Evolutionary conservation across 2,113 vertebrate species (phyloP).

Genomic region (Clarias gariepinus): DNA sequence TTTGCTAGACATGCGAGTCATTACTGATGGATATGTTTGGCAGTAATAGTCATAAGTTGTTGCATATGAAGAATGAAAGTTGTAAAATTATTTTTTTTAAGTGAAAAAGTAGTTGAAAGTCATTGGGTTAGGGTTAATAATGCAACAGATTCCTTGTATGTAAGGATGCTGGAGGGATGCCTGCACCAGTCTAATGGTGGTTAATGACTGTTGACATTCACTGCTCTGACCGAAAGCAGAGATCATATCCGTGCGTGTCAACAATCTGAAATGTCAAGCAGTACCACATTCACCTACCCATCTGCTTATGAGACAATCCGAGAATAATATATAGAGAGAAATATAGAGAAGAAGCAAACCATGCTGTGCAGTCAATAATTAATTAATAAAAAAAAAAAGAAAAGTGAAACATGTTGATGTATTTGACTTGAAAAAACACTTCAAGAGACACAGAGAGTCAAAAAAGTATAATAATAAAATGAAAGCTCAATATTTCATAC

Average conservation of each 20-base stretch:
- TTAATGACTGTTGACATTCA: slow-evolving; percentile 41
- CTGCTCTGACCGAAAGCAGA: slow-evolving; percentile 35
- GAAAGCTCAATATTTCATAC: not conserved
- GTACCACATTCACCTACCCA: slow-evolving; percentile 53
- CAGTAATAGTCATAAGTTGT: not conserved
- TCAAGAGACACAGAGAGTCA: not conserved
- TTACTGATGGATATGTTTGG: slow-evolving; percentile 14
- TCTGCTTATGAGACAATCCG: slow-evolving; percentile 30
- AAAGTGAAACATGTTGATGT: no score
- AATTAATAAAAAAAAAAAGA: not conserved
- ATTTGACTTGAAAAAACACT: not conserved
- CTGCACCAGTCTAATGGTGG: not conserved
- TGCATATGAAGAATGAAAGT: not conserved
- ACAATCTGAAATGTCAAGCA: slow-evolving; percentile 47
- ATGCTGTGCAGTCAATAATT: not conserved
- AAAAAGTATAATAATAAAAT: not conserved
- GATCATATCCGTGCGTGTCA: slow-evolving; percentile 39
- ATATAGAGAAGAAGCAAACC: not conserved
- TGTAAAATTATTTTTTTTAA: not conserved
- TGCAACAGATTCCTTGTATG: not conserved
- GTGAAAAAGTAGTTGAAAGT: not conserved
- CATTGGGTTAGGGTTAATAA: not conserved
- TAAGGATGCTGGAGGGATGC: slow-evolving; percentile 22
- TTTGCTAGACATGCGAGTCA: slow-evolving; percentile 4
- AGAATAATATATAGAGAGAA: not conserved